Evolutionary conservation across 2,113 vertebrate genomes (phyloP).

Genomic region (Phoxinus phoxinus): DNA sequence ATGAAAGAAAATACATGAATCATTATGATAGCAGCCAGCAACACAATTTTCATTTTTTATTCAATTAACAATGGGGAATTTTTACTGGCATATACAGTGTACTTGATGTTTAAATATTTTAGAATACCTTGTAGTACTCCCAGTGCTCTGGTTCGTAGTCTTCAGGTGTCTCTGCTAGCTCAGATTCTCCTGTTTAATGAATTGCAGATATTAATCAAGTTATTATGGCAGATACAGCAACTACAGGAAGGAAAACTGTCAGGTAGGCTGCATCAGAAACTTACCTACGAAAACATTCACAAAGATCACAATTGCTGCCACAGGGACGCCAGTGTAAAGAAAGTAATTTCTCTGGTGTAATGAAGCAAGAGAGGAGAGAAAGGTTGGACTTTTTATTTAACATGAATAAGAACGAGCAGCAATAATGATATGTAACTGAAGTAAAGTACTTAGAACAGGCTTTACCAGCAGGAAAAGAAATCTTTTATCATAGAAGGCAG

Average conservation of each 20-base stretch:
- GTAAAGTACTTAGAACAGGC: constrained; percentile 4
- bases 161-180: constrained; percentile 90
- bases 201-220: background rate
- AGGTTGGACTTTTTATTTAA: no score
- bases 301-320: constrained; percentile 73
- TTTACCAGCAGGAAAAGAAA: constrained; percentile 87
- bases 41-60: background rate
- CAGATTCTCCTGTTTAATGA: constrained; percentile 84
- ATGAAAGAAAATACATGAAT: background rate
- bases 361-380: constrained; percentile 46
- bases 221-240: background rate
- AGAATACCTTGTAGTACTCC: constrained; percentile 90
- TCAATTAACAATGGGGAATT: no score
- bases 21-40: background rate
- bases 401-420: background rate
- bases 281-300: constrained; percentile 92
- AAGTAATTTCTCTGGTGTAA: constrained; percentile 81
- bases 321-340: constrained; percentile 86
- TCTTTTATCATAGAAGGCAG: constrained; percentile 84
- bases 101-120: background rate
- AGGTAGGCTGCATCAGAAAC: constrained; percentile 53
- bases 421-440: background rate
- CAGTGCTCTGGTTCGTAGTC: constrained; percentile 89
- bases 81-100: no score
- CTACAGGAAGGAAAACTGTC: background rate